Evolutionary conservation across 2,888 invertebrate species (phyloP).

Genomic region (Drosophila buzzatii): DNA sequence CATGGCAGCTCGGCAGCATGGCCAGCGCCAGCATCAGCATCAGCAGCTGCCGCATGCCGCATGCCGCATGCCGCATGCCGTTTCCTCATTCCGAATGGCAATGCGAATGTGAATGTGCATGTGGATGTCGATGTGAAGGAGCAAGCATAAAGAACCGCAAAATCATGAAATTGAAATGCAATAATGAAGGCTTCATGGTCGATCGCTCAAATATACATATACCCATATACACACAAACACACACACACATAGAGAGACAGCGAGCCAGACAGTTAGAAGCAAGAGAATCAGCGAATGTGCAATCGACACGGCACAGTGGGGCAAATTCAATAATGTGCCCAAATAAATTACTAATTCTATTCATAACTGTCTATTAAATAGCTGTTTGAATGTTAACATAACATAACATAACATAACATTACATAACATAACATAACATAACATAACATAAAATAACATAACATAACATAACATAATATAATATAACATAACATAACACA

Average conservation of each 20-base stretch:
- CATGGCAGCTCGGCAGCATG: conserved; percentile 18
- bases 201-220: conserved; percentile 71
- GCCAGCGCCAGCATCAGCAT: conserved; percentile 24
- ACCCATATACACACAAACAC: conserved; percentile 17
- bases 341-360: background rate
- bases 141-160: conserved; percentile 77
- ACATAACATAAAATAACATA: too few relatives aligned
- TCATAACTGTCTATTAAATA: background rate
- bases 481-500: too few relatives aligned
- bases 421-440: too few relatives aligned
- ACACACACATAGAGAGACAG: conserved; percentile 27
- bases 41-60: conserved; percentile 22
- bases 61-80: conserved; percentile 23
- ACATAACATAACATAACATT: too few relatives aligned
- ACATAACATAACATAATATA: too few relatives aligned
- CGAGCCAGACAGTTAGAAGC: conserved; percentile 39
- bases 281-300: conserved; percentile 62
- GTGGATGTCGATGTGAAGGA: conserved; percentile 41
- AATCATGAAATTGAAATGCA: conserved; percentile 76
- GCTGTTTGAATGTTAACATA: background rate
- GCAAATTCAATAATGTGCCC: background rate
- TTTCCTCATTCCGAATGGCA: conserved; percentile 23
- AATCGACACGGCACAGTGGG: conserved; percentile 63
- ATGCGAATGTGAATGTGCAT: conserved; percentile 46
- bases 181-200: conserved; percentile 80